These are phyloP conservation scores for Malurus elegans DNA, from an alignment of 2,113 vertebrate genomes.

Conservation along the genomic window DNA sequence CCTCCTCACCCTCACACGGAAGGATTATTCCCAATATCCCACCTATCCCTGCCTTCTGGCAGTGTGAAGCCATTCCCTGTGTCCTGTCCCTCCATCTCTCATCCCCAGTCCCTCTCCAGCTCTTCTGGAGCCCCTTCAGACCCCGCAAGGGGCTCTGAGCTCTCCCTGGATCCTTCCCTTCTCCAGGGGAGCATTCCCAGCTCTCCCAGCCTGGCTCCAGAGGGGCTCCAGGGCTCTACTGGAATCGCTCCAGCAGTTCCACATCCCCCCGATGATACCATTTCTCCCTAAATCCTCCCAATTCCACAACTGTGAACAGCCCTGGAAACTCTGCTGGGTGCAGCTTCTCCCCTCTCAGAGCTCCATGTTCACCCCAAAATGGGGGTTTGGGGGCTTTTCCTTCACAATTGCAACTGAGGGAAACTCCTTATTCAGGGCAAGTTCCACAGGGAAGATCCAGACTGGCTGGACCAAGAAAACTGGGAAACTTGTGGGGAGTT, in stretches of 20 bases:
- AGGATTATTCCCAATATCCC: not conserved
- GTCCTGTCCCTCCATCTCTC: not conserved
- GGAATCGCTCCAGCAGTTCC: not conserved
- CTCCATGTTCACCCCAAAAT: not conserved
- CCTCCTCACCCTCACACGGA: not conserved
- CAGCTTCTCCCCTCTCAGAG: not conserved
- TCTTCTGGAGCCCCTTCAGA: not conserved
- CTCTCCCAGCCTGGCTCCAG: not conserved
- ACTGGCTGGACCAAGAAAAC: not conserved
- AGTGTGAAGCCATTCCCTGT: not conserved
- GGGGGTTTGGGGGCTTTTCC: not conserved
- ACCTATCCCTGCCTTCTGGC: not conserved
- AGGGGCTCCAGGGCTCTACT: not conserved
- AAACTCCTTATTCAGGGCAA: not conserved
- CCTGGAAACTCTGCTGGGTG: not conserved
- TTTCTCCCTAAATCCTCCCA: not conserved
- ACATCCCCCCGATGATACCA: accelerated
- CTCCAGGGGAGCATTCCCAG: not conserved
- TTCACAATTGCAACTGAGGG: accelerated
- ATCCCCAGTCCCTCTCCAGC: not conserved
- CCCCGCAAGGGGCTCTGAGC: not conserved
- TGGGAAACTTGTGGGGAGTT: not conserved
- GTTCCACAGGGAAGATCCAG: accelerated
- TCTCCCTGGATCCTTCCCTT: not conserved
- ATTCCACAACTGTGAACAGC: not conserved